Conservation (phyloP, 2,888 invertebrate species). For the Sphaerophoria rueppellii region DNA sequence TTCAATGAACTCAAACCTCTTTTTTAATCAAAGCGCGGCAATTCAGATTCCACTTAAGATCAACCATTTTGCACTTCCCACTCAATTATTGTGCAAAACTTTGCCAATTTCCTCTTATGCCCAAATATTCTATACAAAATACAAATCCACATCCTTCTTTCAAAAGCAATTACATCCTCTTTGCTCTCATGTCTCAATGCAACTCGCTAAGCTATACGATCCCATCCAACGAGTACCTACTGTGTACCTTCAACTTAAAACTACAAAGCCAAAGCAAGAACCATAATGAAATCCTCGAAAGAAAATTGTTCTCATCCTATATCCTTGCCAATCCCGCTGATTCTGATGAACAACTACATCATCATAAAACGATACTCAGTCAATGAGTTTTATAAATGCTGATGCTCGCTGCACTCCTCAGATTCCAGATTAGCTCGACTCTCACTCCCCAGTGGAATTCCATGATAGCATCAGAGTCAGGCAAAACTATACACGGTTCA, state of each 20-base stretch:
- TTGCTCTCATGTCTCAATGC: slow-evolving; percentile 5
- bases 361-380: slow-evolving; percentile 2
- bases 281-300: slow-evolving; percentile 42
- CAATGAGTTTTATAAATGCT: background rate
- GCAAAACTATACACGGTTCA: slow-evolving; percentile 43
- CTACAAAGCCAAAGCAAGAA: background rate
- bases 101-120: slow-evolving; percentile 52
- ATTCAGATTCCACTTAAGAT: too few species aligned
- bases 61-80: slow-evolving; percentile 36
- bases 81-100: slow-evolving; percentile 50
- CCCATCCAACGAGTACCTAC: too few species aligned
- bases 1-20: too few species aligned
- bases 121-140: slow-evolving; percentile 26
- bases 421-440: slow-evolving; percentile 46
- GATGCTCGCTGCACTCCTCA: slow-evolving; percentile 5
- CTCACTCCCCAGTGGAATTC: background rate
- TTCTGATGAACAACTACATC: background rate
- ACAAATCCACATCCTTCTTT: slow-evolving; percentile 32
- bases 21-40: too few species aligned
- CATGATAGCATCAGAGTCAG: background rate
- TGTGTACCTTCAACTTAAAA: too few species aligned
- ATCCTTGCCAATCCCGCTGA: too few species aligned
- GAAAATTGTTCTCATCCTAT: slow-evolving; percentile 47
- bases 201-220: too few species aligned
- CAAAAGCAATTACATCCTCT: slow-evolving; percentile 58